Evolutionary conservation across 2,113 vertebrate genomes (phyloP).

Genomic region (Spizaetus ornatus): DNA sequence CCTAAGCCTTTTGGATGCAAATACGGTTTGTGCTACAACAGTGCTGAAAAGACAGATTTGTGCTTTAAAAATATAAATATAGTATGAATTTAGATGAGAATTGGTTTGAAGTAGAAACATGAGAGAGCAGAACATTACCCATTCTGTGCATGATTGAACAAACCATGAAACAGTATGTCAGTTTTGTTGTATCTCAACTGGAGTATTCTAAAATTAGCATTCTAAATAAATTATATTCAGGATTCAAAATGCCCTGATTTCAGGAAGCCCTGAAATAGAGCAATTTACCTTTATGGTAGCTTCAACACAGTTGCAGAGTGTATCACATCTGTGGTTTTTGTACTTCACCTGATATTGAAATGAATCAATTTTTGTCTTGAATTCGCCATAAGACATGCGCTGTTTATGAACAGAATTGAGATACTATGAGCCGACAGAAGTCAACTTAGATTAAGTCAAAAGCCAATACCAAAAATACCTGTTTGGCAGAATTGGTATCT

Average conservation of each 20-base stretch:
- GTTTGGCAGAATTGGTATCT: not conserved
- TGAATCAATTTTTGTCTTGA: not conserved
- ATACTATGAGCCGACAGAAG: not conserved
- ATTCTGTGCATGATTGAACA: not conserved
- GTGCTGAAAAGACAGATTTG: not conserved
- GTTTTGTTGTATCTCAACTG: not conserved
- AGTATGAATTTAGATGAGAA: not conserved
- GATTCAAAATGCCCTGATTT: not conserved
- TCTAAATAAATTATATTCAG: not conserved
- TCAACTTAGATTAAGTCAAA: not conserved
- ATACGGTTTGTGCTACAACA: not conserved
- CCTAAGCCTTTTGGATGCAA: not conserved
- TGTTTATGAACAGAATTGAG: not conserved
- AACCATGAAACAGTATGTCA: not conserved
- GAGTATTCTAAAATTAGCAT: not conserved
- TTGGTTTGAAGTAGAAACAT: not conserved
- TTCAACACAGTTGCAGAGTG: not conserved
- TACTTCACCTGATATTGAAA: not conserved
- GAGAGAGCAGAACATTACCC: not conserved
- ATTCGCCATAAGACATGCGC: not conserved
- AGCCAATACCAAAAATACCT: slow-evolving; percentile 2
- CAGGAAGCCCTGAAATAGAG: not conserved
- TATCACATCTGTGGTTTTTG: not conserved
- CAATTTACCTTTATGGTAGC: not conserved
- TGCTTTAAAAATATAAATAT: not conserved